A percentile compares a stretch with the other conserved stretches of the same genome.
Evolutionary conservation across 2,113 vertebrate species (phyloP).

Genomic region (Symphodus melops): DNA sequence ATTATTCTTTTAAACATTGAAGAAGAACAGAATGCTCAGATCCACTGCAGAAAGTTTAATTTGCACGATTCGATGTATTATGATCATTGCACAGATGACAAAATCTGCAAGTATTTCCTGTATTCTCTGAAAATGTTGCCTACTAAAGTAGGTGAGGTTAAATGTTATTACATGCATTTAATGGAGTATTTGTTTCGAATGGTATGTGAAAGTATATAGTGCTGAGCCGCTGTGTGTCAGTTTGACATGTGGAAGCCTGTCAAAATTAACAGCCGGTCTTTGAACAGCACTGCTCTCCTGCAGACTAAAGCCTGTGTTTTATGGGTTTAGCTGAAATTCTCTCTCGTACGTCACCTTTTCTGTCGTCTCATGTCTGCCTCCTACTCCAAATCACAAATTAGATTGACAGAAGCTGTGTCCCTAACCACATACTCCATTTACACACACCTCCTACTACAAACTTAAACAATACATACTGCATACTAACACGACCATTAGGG

Average conservation of each 20-base stretch:
- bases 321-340: neutral
- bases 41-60: no score
- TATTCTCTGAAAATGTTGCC: no score
- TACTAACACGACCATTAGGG: no score
- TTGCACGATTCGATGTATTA: no score
- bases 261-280: conserved; percentile 7
- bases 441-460: no score
- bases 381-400: neutral
- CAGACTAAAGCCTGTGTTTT: neutral
- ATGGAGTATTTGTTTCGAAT: neutral
- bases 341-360: neutral
- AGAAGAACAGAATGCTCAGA: no score
- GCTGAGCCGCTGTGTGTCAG: neutral
- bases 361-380: neutral
- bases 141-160: no score
- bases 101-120: no score
- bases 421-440: no score
- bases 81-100: no score
- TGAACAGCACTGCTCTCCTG: neutral
- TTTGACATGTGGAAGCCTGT: neutral
- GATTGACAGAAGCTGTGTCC: neutral
- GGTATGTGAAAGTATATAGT: neutral
- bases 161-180: neutral
- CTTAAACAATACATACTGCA: no score
- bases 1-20: no score